Base-by-base conservation (phyloP, 1,140 invertebrate species). In the Ectropis grisescens region DNA sequence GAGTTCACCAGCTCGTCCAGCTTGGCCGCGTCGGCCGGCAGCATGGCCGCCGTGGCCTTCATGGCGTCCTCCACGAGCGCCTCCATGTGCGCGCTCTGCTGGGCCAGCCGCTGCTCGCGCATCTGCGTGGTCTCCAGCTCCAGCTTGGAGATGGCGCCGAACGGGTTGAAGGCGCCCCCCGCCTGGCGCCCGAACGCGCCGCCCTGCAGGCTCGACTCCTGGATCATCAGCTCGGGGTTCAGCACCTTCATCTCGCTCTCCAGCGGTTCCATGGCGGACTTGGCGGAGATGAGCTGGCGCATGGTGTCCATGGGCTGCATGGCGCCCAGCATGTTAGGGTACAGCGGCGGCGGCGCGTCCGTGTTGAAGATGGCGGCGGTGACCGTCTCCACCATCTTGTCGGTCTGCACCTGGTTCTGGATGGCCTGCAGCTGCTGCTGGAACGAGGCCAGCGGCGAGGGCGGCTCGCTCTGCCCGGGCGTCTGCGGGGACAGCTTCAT, bases 1-100 rank as follows among this genome's bases (percentile, higher is more conserved):
- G 87, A 86, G 59, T 89, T 90, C 1, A 90, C 87, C 5, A 90
- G 68, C 14, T 84, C 85, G 45, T 90, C 87, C 5, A 90, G 64
- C 49, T 88, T 88, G 11, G 82, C 83, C 2, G 83, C 78, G 32
- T 82, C 82, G 9, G 58, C 33, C 35, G 76, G 60, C 22, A 86
- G 43, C n/a, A 87, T 83, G 30, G 68, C 69, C 11, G 59, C 62
- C 24, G 67, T 66, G 37, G 65, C 66, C 62, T 85, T 65, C 68
- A 85, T 66, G n/a, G 81, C 82, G 36, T 82, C 79, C 29, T 78
- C 69, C 6, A 83, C 68, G 1, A 82, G 57, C 0, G 76, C 69
- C 11, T 81, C 78, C 57, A 84, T 81, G 35, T 80, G 82, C 11
- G 80, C 57, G 36, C 59, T 71, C 47, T 78, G 85, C 76, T 37